Percentiles rank a stretch among this genome's conserved stretches.
Evolutionary conservation across 2,888 invertebrate species (phyloP).

Genomic region (Oscheius sp.): DNA sequence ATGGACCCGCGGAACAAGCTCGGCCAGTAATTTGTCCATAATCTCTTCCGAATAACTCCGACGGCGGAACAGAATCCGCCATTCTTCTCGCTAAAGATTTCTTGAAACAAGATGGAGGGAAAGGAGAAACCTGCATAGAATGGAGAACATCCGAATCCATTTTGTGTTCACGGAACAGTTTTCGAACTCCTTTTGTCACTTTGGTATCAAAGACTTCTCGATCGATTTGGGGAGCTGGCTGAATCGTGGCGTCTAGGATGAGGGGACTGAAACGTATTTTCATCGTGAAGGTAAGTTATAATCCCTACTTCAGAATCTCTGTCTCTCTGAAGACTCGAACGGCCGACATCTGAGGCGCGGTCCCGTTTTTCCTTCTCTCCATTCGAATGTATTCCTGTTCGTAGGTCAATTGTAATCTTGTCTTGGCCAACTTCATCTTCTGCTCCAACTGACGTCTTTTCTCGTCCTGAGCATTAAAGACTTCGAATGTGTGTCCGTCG

Average conservation of each 20-base stretch:
- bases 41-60: background rate
- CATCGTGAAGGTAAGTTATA: background rate
- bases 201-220: background rate
- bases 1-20: conserved; percentile 2
- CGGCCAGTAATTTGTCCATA: background rate
- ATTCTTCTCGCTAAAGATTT: conserved; percentile 1
- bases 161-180: conserved; percentile 3
- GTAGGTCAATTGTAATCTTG: background rate
- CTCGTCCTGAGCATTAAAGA: background rate
- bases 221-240: background rate
- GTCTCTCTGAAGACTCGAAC: conserved; percentile 11
- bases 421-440: background rate
- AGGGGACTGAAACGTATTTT: conserved; percentile 26
- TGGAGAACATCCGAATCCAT: background rate
- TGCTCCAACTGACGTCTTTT: background rate
- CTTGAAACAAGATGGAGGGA: background rate
- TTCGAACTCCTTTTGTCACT: background rate
- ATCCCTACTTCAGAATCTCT: conserved; percentile 18
- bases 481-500: background rate
- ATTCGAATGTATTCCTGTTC: conserved; percentile 25
- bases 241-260: conserved; percentile 13
- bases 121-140: conserved; percentile 5
- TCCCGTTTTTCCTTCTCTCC: background rate
- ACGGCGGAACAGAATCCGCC: background rate
- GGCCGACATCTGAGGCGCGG: conserved; percentile 26